phyloP scores from a whole-genome alignment of 2,113 vertebrate genomes.

The Apus apus region DNA sequence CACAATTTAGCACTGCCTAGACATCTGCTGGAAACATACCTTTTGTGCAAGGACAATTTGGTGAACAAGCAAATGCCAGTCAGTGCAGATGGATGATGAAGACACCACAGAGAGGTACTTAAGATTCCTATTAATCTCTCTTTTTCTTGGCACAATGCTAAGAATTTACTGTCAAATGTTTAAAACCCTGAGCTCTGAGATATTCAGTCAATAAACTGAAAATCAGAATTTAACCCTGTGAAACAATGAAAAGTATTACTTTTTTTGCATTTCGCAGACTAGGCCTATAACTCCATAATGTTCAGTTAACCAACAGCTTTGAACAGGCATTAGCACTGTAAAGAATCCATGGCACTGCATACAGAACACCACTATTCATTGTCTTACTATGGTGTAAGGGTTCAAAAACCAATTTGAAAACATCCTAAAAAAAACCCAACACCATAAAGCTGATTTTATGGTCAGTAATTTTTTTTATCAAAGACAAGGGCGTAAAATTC shows the following conservation, averaged over 20 bases:
- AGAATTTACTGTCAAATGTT: neutral
- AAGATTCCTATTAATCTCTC: neutral
- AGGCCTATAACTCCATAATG: neutral
- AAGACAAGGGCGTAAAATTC: neutral
- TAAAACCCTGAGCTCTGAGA: neutral
- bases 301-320: constrained; percentile 42
- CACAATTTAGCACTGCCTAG: neutral
- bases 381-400: neutral
- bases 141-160: neutral
- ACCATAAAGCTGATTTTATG: neutral
- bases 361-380: neutral
- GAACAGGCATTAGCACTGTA: neutral
- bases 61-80: neutral
- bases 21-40: neutral
- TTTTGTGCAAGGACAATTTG: neutral
- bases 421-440: too few species aligned
- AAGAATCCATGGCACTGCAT: neutral
- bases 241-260: constrained; percentile 35
- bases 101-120: neutral
- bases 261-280: neutral
- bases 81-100: neutral
- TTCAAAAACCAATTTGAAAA: neutral
- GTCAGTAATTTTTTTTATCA: neutral
- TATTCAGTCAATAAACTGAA: neutral
- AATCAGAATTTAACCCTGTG: neutral